These are phyloP conservation scores for Actinernus sp. DNA, from an alignment of 92 coral and sea anemone species.

Conservation along the genomic window DNA sequence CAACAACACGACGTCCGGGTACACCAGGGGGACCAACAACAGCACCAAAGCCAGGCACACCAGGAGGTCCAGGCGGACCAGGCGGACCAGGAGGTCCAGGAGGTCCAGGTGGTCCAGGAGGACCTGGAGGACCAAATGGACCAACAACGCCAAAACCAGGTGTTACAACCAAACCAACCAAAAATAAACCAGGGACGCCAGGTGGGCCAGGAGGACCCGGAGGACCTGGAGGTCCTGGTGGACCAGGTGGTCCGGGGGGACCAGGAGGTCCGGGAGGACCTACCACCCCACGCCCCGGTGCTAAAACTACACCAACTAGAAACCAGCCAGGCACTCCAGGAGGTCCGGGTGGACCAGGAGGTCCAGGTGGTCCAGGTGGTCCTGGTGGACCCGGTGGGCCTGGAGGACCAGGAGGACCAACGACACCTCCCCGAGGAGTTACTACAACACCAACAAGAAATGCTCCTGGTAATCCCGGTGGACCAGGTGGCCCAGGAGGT, in stretches of 20 bases:
- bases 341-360: conserved; percentile 83
- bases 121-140: conserved; percentile 88
- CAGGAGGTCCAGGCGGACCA: conserved; percentile 73
- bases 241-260: conserved; percentile 59
- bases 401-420: conserved; percentile 81
- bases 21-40: conserved; percentile 72
- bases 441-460: conserved; percentile 69
- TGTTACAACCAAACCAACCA: conserved; percentile 49
- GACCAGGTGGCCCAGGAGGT: conserved; percentile 79
- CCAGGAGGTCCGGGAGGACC: conserved; percentile 83
- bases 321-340: conserved; percentile 79
- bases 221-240: conserved; percentile 75
- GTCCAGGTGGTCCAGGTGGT: conserved; percentile 78
- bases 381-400: conserved; percentile 89
- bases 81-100: conserved; percentile 88
- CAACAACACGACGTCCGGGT: too few species aligned
- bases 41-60: conserved; percentile 58
- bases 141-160: conserved; percentile 66
- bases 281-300: conserved; percentile 60
- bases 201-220: conserved; percentile 82
- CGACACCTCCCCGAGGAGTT: conserved; percentile 56
- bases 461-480: conserved; percentile 58
- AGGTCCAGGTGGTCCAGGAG: conserved; percentile 80
- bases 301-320: conserved; percentile 71
- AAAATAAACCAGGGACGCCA: conserved; percentile 73